Percentiles rank a stretch among this genome's conserved stretches.
phyloP scores from a whole-genome alignment of 2,797 vertebrate genomes.

The Sarcoramphus papa region DNA sequence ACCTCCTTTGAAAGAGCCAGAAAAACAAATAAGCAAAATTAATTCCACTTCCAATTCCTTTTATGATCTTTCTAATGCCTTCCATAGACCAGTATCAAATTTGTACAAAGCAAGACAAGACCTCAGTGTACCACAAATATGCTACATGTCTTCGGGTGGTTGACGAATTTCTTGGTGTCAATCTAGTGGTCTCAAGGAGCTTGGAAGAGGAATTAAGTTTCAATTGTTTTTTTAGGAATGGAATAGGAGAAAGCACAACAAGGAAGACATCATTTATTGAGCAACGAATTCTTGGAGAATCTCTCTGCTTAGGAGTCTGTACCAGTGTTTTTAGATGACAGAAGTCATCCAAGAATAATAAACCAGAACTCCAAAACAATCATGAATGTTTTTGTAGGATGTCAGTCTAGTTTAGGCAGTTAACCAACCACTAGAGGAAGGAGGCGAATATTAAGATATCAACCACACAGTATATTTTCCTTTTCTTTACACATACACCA shows the following conservation, averaged over 20 bases:
- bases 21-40: background rate
- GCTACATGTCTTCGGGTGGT: fast-evolving
- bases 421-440: too few relatives aligned
- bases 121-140: background rate
- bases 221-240: background rate
- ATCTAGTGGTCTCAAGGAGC: background rate
- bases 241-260: background rate
- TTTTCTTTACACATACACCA: background rate
- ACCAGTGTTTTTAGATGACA: background rate
- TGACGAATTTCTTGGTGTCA: background rate
- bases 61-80: background rate
- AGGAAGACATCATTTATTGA: background rate
- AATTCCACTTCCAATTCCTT: background rate
- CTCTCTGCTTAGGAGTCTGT: background rate
- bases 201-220: background rate
- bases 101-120: background rate
- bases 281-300: background rate
- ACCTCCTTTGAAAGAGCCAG: background rate
- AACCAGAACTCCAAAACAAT: background rate
- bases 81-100: background rate
- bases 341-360: background rate
- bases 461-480: too few relatives aligned
- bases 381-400: too few relatives aligned
- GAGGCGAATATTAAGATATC: too few relatives aligned
- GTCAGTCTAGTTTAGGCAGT: too few relatives aligned